Conservation (phyloP, 1,140 invertebrate species). For the Dufourea novaeangliae region DNA sequence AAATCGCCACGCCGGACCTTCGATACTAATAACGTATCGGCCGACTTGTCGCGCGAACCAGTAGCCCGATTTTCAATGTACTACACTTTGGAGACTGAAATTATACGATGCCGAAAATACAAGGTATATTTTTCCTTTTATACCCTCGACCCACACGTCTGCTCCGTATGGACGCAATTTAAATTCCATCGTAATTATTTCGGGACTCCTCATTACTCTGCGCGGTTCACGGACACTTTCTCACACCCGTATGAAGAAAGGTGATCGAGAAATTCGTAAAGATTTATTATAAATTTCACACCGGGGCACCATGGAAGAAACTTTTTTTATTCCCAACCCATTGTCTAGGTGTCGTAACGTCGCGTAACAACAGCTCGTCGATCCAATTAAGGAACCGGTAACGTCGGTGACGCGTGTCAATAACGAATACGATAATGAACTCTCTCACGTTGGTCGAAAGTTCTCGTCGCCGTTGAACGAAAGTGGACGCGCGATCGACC, state of each 20-base stretch:
- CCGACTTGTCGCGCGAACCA: not conserved
- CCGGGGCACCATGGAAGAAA: not conserved
- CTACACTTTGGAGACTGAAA: no score
- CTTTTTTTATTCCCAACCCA: not conserved
- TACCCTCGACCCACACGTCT: not conserved
- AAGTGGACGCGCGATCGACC: slow-evolving; percentile 22
- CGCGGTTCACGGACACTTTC: not conserved
- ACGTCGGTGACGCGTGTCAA: slow-evolving; percentile 15
- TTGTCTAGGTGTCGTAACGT: slow-evolving; percentile 15
- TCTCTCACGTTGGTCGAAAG: slow-evolving; percentile 1
- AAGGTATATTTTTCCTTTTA: not conserved
- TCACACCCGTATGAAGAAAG: not conserved
- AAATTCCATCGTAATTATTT: not conserved
- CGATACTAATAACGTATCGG: not conserved
- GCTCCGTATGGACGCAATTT: not conserved
- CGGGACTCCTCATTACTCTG: no score
- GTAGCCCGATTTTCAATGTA: slow-evolving; percentile 1
- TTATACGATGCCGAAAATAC: no score
- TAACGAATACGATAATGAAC: slow-evolving; percentile 43
- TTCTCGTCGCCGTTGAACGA: slow-evolving; percentile 8
- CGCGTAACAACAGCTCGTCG: not conserved
- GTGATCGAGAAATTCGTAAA: not conserved
- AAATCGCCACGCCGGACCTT: slow-evolving; percentile 38
- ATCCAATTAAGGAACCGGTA: slow-evolving; percentile 14
- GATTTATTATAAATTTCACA: not conserved